Evolutionary conservation across 2,113 vertebrate genomes (phyloP), one percentile per base, ranked within the genome.

Genomic region (Leptocoma aspasia): DNA sequence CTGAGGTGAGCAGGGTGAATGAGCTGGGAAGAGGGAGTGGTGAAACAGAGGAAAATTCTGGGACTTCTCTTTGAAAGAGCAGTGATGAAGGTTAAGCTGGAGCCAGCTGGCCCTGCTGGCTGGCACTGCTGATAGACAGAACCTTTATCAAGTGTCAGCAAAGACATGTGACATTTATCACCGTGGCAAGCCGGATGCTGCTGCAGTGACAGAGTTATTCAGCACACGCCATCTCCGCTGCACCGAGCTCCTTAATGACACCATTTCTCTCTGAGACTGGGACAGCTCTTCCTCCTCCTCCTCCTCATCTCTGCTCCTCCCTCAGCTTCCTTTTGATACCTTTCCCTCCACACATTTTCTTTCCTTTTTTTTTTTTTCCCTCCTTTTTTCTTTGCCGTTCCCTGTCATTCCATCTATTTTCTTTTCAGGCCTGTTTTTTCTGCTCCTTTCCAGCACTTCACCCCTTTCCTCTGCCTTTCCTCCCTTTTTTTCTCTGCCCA

Each of bases 131-230:
- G 83, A 93, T 95, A 59, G 95, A 78, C 82, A 83, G 91, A 95
- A 97, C 92, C 97, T 97, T 98, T 97, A 95, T 97, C 95, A 95
- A 96, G 97, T 97, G 97, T 96, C 97, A 97, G 93, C 82, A 64
- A 57, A 94, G 94, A 88, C 93, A 92, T 75, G 93, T 98, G 97
- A 96, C 97, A 97, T 98, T 97, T 97, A 93, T 97, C 97, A 97
- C 76, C 1, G 23, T 33, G 78, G 88, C 96, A 52, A 71, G 90
- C 66, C 6, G 7, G 15, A 69, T 94, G 78, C 94, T 81, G 81
- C 93, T 79, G 87, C 84, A 68, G 90, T 97, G 97, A 94, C 96
- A 97, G 91, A 53, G 59, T 81, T 79, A 94, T 95, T 94, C 95
- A 94, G 92, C 94, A 89, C 78, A 71, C n/a, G 22, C 96, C 97